These are phyloP conservation scores for Rhodinocichla rosea DNA, from an alignment of 2,113 vertebrate genomes.

Conservation along the genomic window DNA sequence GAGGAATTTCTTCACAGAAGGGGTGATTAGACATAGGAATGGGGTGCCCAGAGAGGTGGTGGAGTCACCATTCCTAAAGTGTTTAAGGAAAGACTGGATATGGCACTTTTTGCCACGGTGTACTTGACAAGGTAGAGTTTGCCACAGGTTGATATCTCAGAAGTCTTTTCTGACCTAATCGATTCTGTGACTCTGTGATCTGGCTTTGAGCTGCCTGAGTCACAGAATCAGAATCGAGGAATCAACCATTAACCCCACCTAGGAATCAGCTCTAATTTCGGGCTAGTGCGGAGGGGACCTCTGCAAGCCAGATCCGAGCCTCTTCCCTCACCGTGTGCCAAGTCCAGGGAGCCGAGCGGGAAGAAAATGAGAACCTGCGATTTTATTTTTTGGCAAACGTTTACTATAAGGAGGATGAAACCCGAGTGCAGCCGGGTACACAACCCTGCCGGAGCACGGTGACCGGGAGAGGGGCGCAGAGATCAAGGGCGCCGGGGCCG, in stretches of 20 bases:
- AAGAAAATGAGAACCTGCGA: accelerated
- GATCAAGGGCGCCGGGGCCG: accelerated
- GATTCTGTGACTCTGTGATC: not conserved
- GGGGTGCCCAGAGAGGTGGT: too few species aligned
- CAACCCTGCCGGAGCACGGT: accelerated
- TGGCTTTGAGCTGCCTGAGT: accelerated
- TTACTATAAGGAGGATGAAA: accelerated
- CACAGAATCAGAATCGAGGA: not conserved
- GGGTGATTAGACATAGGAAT: not conserved
- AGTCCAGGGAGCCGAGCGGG: too few species aligned
- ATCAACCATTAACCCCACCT: too few species aligned
- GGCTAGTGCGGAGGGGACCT: accelerated
- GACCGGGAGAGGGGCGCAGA: accelerated
- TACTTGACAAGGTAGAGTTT: not conserved
- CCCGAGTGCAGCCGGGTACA: accelerated
- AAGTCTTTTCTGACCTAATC: not conserved
- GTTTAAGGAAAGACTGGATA: not conserved
- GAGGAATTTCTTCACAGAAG: not conserved
- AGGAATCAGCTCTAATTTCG: too few species aligned
- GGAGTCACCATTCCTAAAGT: not conserved
- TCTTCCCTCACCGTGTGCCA: not conserved
- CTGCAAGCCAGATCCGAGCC: accelerated
- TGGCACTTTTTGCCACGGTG: not conserved
- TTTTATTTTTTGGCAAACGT: not conserved
- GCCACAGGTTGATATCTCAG: not conserved